phyloP scores from a whole-genome alignment of 1,140 invertebrate species.

The Drosophila mojavensis region DNA sequence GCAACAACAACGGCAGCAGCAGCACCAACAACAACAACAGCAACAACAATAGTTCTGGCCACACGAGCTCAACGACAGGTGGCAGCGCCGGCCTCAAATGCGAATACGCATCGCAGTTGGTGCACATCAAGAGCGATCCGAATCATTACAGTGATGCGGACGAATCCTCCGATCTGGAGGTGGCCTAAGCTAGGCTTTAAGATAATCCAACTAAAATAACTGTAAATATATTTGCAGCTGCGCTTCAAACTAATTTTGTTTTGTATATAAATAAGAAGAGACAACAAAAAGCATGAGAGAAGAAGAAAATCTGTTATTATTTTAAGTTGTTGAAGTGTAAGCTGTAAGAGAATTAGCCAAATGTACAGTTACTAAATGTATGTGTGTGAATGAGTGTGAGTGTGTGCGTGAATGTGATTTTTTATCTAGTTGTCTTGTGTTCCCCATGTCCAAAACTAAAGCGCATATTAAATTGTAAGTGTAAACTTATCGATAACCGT shows the following conservation, averaged over 20 bases:
- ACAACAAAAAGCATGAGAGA: not conserved
- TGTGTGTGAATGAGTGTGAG: conserved; percentile 29
- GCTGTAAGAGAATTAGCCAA: conserved; percentile 40
- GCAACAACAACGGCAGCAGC: conserved; percentile 49
- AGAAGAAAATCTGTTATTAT: conserved; percentile 19
- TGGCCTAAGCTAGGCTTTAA: conserved; percentile 81
- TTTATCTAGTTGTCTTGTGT: conserved; percentile 70
- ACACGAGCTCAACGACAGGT: conserved; percentile 13
- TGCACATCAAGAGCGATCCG: conserved; percentile 80
- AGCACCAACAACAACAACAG: conserved; percentile 78
- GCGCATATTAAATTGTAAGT: conserved; percentile 39
- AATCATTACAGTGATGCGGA: conserved; percentile 85
- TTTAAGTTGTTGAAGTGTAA: conserved; percentile 55
- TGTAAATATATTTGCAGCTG: conserved; percentile 22
- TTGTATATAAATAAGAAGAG: conserved; percentile 61
- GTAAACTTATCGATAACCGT: conserved; percentile 37
- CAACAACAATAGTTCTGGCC: conserved; percentile 65
- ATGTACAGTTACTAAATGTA: conserved; percentile 68
- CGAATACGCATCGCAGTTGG: conserved; percentile 70
- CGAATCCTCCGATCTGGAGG: conserved; percentile 86
- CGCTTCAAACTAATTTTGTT: conserved; percentile 46
- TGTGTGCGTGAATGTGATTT: conserved; percentile 34
- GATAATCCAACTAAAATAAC: not conserved
- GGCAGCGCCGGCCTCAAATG: conserved; percentile 37
- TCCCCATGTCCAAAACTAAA: conserved; percentile 55